Percentiles rank a stretch among this genome's conserved stretches.
Evolutionary conservation across 2,888 invertebrate genomes (phyloP).

Genomic region (Platyscelio sp.): DNA sequence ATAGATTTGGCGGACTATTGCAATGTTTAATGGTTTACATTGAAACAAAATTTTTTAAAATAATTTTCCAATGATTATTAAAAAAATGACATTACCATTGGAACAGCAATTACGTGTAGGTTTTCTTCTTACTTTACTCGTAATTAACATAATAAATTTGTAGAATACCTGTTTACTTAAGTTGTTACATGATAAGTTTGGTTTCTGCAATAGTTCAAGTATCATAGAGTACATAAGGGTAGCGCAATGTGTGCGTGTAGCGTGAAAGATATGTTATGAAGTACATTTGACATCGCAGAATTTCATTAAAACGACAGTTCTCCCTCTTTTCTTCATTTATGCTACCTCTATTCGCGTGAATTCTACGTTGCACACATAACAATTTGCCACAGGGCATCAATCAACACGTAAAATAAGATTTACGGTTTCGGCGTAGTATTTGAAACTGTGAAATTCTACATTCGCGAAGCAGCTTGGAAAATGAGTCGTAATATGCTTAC

Average conservation of each 20-base stretch:
- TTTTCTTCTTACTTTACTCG: no score
- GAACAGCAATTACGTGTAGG: no score
- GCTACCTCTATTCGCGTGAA: conserved; percentile 31
- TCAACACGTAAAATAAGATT: conserved; percentile 64
- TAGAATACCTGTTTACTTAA: no score
- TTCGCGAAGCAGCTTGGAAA: conserved; percentile 38
- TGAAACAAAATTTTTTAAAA: no score
- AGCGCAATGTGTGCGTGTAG: not conserved
- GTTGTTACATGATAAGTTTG: conserved; percentile 1
- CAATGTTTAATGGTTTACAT: no score
- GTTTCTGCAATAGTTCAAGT: not conserved
- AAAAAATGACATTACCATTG: no score
- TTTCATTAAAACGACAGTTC: conserved; percentile 52
- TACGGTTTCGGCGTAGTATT: conserved; percentile 43
- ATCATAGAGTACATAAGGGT: conserved; percentile 1
- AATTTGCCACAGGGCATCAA: conserved; percentile 65
- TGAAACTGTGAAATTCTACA: conserved; percentile 39
- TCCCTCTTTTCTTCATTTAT: conserved; percentile 61
- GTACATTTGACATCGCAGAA: conserved; percentile 50
- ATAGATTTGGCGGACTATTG: no score
- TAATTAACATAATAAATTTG: no score
- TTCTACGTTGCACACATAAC: conserved; percentile 49
- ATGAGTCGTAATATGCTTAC: conserved; percentile 45
- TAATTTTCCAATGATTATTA: no score
- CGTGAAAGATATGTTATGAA: conserved; percentile 46